phyloP scores from a whole-genome alignment of 30 jellyfish, hydroid and myxozoan species.

The Catostylus mosaicus region DNA sequence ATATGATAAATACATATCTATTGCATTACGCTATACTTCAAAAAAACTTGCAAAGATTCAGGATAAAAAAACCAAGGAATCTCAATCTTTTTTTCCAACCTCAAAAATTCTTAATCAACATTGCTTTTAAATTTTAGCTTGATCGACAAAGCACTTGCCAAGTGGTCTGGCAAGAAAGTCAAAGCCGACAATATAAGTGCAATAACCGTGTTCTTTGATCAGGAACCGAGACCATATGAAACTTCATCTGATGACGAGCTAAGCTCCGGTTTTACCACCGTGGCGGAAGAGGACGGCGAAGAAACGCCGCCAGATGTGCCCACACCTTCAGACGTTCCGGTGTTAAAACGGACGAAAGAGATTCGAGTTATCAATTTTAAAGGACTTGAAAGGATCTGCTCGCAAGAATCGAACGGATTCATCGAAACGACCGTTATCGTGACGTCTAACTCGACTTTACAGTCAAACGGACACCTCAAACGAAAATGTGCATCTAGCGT shows the following conservation, averaged over 20 bases:
- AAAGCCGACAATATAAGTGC: constrained; percentile 94
- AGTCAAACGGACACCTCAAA: not conserved
- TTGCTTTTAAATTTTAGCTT: constrained; percentile 64
- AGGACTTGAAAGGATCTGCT: constrained; percentile 1
- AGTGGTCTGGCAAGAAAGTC: constrained; percentile 73
- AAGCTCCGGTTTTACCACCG: constrained; percentile 49
- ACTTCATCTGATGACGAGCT: constrained; percentile 9
- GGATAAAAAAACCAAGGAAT: no score
- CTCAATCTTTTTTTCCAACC: no score
- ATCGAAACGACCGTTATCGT: constrained; percentile 10
- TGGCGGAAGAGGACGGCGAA: constrained; percentile 39
- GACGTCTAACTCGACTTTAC: not conserved
- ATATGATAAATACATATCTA: no score
- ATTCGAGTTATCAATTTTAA: not conserved
- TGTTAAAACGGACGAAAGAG: constrained; percentile 4
- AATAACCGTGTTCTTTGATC: constrained; percentile 73
- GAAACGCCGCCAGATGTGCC: constrained; percentile 60
- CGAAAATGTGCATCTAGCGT: constrained; percentile 9
- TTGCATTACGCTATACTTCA: no score
- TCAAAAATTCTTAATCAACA: no score
- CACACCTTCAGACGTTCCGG: constrained; percentile 10
- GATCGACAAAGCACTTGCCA: constrained; percentile 59
- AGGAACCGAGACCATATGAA: constrained; percentile 46
- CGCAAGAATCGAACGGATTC: not conserved
- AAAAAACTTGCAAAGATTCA: no score